phyloP scores from a whole-genome alignment of 2,797 vertebrate species.

The Rachycentron canadum region DNA sequence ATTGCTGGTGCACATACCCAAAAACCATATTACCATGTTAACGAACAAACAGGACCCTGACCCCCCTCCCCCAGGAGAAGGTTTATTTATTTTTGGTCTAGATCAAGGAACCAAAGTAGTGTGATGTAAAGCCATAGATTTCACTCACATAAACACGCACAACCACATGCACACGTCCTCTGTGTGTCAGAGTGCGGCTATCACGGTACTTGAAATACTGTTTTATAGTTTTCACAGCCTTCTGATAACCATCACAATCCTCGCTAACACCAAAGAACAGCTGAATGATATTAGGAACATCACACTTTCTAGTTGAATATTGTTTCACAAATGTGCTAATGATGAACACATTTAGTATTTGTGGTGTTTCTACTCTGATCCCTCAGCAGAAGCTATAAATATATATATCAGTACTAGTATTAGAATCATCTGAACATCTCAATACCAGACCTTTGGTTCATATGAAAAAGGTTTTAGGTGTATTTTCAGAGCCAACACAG shows the following conservation, averaged over 20 bases:
- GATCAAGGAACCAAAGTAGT: constrained; percentile 59
- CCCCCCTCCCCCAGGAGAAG: constrained; percentile 13
- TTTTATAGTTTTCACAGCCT: constrained; percentile 35
- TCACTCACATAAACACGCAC: constrained; percentile 44
- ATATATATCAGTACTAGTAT: constrained; percentile 15
- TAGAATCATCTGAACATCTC: not conserved
- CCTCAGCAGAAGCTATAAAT: constrained; percentile 9
- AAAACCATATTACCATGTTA: constrained; percentile 11
- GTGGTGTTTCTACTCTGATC: constrained; percentile 55
- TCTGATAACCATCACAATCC: constrained; percentile 46
- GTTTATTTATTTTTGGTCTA: constrained; percentile 70
- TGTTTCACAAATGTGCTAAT: constrained; percentile 24
- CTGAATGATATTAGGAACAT: constrained; percentile 27
- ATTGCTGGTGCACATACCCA: constrained; percentile 46
- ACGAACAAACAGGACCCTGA: constrained; percentile 24
- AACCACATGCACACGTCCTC: constrained; percentile 32
- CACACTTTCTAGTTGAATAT: constrained; percentile 33
- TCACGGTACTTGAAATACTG: constrained; percentile 76
- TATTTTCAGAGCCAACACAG: constrained; percentile 24
- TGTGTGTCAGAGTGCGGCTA: constrained; percentile 26
- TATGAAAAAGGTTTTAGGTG: constrained; percentile 28
- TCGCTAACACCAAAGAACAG: constrained; percentile 78
- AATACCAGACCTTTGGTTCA: constrained; percentile 9
- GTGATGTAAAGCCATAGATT: constrained; percentile 74
- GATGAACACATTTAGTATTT: constrained; percentile 17